phyloP scores from a whole-genome alignment of 2,888 invertebrate species.

The Calephelis perditalis region DNA sequence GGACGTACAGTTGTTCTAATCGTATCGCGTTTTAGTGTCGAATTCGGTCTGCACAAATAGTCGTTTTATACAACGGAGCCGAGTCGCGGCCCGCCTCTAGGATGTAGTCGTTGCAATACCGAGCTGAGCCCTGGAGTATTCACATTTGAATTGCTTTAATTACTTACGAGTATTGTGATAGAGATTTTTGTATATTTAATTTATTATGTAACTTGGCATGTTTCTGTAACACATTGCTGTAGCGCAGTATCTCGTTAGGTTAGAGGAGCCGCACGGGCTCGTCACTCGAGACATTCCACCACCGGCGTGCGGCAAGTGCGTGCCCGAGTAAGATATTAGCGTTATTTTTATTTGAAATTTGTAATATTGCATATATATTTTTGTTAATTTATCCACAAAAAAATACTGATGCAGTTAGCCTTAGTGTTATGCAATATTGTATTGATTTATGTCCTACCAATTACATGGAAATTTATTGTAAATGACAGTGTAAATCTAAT shows the following conservation, averaged over 20 bases:
- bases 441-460: slow-evolving; percentile 77
- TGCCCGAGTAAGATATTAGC: slow-evolving; percentile 77
- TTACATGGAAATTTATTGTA: slow-evolving; percentile 78
- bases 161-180: slow-evolving; percentile 79
- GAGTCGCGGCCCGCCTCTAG: slow-evolving; percentile 18
- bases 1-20: slow-evolving; percentile 41
- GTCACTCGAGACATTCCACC: slow-evolving; percentile 34
- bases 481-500: slow-evolving; percentile 79
- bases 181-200: slow-evolving; percentile 78
- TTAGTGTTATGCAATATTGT: slow-evolving; percentile 79
- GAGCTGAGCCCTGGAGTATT: slow-evolving; percentile 57
- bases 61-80: slow-evolving; percentile 42
- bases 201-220: slow-evolving; percentile 77
- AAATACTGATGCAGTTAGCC: slow-evolving; percentile 77
- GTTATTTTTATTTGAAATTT: slow-evolving; percentile 73
- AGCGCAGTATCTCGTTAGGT: slow-evolving; percentile 72
- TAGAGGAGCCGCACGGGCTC: slow-evolving; percentile 46
- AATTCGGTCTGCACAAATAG: slow-evolving; percentile 58
- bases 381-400: slow-evolving; percentile 74
- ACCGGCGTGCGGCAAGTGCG: slow-evolving; percentile 53
- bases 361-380: slow-evolving; percentile 74
- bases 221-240: slow-evolving; percentile 61
- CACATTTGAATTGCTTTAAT: slow-evolving; percentile 77
- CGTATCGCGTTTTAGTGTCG: slow-evolving; percentile 34
- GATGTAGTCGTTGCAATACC: slow-evolving; percentile 15